Percentiles rank a stretch among this genome's conserved stretches.
These are phyloP conservation scores for Phoenicopterus ruber DNA, from an alignment of 2,113 vertebrate species.

Conservation along the genomic window DNA sequence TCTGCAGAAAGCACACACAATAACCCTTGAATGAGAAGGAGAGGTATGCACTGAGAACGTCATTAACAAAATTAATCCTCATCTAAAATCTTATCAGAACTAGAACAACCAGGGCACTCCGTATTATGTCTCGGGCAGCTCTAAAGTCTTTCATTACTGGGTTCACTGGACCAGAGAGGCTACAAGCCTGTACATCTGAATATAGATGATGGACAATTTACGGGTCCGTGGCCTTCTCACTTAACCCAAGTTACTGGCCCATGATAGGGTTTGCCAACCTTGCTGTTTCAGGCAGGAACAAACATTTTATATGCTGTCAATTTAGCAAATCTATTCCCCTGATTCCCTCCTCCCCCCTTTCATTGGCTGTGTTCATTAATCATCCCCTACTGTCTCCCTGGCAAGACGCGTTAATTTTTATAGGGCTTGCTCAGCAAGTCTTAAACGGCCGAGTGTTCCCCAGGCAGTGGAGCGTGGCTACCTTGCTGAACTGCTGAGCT, in stretches of 20 bases:
- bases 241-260: slow-evolving; percentile 57
- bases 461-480: not conserved
- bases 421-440: not conserved
- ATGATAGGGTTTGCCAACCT: slow-evolving; percentile 33
- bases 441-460: not conserved
- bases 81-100: slow-evolving; percentile 15
- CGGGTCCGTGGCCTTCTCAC: not conserved
- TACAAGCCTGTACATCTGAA: slow-evolving; percentile 20
- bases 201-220: slow-evolving; percentile 39
- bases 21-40: not conserved
- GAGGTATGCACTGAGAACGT: not conserved
- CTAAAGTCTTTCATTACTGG: slow-evolving; percentile 56
- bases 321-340: not conserved
- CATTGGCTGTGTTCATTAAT: not conserved
- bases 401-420: not conserved
- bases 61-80: slow-evolving; percentile 52
- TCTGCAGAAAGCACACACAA: not conserved
- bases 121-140: not conserved
- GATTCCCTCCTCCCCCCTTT: not conserved
- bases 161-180: slow-evolving; percentile 53
- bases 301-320: slow-evolving; percentile 32
- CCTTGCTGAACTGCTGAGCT: not conserved
- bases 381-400: not conserved
- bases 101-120: not conserved
- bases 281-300: slow-evolving; percentile 28